Evolutionary conservation across 2,797 vertebrate species (phyloP), one percentile per base, ranked within the genome.

Genomic region (Leptoclinus maculatus): DNA sequence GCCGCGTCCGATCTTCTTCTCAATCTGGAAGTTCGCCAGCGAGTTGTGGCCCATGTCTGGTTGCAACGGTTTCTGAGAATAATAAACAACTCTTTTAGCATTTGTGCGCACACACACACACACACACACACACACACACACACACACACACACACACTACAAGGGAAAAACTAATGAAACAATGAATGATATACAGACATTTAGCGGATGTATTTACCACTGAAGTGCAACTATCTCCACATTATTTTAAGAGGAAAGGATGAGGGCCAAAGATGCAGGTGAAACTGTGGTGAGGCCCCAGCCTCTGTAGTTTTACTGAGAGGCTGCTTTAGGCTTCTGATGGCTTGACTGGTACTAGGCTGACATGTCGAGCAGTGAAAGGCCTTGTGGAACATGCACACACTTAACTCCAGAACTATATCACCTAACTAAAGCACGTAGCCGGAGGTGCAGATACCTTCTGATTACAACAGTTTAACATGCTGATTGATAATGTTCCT

Each of bases 1-100:
- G 72, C 98, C 98, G 60, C 97, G 96, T 59, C 98, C 98, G 53
- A 99, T 99, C 92, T 98, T 99, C 88, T 99, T 99, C 90, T 97
- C 97, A 82, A 99, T 99, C 84, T 96, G 96, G 91, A 98, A 99
- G 94, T 99, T 99, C 83, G 96, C 96, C 87, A 99, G 92, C 0
- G 95, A 97, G 66, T 97, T 98, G 71, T 99, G 97, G 84, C 97
- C 97, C 97, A 98, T 97, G 74, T 99, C 97, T 0, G 96, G 97
- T 71, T 97, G 96, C 77, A 98, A 91, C 17, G 96, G 96, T 93
- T 97, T 98, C 97, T 98, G 90, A 21, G 93, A 89, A 29, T 45
- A 66, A 36, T 49, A 23, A 70, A 5, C 16, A 80, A 2, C 38
- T 64, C 7, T 13, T 59, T 82, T 25, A 72, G 71, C 10, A 66